phyloP scores from a whole-genome alignment of 2,888 invertebrate species.

The Machimus atricapillus region DNA sequence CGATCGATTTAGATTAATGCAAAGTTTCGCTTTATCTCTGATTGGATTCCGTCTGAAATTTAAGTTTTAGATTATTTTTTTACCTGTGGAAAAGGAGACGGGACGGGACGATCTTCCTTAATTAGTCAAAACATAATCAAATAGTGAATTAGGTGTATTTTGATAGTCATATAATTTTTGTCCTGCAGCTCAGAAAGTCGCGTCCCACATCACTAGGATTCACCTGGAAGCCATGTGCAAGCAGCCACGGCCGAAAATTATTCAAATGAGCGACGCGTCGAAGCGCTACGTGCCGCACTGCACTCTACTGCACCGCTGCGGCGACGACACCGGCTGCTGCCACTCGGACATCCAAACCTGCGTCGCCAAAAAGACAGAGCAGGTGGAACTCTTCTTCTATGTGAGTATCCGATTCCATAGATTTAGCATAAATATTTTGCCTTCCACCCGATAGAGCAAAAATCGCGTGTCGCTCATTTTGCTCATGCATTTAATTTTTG shows the following conservation, averaged over 20 bases:
- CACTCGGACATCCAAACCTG: slow-evolving; percentile 73
- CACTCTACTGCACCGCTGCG: slow-evolving; percentile 85
- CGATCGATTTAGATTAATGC: no score
- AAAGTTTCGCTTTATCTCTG: no score
- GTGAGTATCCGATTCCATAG: slow-evolving; percentile 50
- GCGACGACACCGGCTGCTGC: slow-evolving; percentile 88
- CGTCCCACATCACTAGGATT: slow-evolving; percentile 52
- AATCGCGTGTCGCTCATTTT: neutral
- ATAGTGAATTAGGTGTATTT: neutral
- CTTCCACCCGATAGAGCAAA: neutral
- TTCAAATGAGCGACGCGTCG: slow-evolving; percentile 61
- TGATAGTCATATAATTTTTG: slow-evolving; percentile 34
- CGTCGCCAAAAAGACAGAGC: slow-evolving; percentile 71
- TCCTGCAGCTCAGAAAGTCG: slow-evolving; percentile 50
- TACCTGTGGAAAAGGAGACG: no score
- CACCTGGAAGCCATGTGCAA: slow-evolving; percentile 53
- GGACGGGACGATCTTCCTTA: no score
- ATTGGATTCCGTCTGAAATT: no score
- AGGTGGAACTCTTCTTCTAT: slow-evolving; percentile 55
- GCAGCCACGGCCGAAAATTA: slow-evolving; percentile 54
- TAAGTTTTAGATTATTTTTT: no score
- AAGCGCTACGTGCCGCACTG: slow-evolving; percentile 83
- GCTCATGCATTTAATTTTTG: neutral
- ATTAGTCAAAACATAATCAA: neutral
- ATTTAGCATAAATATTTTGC: neutral